Base-by-base conservation (phyloP, 1,140 invertebrate species). In the Theocolax elegans region DNA sequence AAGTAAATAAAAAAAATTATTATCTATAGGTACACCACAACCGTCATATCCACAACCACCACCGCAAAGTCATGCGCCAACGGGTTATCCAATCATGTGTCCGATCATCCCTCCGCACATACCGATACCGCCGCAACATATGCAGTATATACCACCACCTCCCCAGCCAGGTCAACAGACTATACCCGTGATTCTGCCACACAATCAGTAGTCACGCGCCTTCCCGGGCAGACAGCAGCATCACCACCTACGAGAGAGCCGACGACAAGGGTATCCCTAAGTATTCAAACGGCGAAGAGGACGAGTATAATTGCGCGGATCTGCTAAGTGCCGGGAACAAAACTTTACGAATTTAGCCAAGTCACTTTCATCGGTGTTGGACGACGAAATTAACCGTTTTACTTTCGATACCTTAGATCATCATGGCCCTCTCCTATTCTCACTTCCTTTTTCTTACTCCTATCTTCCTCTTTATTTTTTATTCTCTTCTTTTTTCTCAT, bases 1-100 rank as follows among this genome's bases (percentile, higher is more conserved):
- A n/a, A n/a, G n/a, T n/a, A n/a, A n/a, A n/a, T n/a, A n/a, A n/a
- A n/a, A n/a, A n/a, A n/a, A n/a, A n/a, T n/a, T n/a, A n/a, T 38
- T 51, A 51, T n/a, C 31, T 29, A 53, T 8, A 65, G 69, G 69
- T 35, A 85, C 89, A 77, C 84, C 85, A 31, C 87, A 87, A 72
- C 85, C 86, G 13, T 83, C 87, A 3, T 87, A 86, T 70, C 83
- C 85, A 12, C 85, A 87, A 54, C 87, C 87, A 54, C 87, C 86
- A 48, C 87, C 85, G 1, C 87, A 87, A 67, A 81, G 84, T 35
- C 85, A 87, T 68, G 86, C 84, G 29, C 85, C 86, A 59, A 48
- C 68, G 4, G 82, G 81, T 54, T 89, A 87, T 76, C 88, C 87
- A 49, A 81, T 91, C 49, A 88, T 91, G 87, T 91, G 89, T 74